Evolutionary conservation across 2,113 vertebrate genomes (phyloP), one percentile per base, ranked within the genome.

Genomic region (Tragelaphus buxtoni): DNA sequence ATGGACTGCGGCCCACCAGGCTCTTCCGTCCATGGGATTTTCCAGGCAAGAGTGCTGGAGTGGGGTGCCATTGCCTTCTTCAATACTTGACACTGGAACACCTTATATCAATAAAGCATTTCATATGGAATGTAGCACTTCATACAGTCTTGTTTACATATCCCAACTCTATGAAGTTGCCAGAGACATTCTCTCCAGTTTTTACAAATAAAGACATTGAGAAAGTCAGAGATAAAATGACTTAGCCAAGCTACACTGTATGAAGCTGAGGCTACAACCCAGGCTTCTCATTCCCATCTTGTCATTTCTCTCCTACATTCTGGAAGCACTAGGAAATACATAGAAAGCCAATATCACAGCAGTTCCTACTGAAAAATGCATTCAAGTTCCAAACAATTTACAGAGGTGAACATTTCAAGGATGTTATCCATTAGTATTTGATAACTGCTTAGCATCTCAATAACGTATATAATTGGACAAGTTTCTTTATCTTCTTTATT

Each of bases 401-500:
- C 26, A 79, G 1, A 45, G 28, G n/a, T 65, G 30, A 80, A 72
- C 24, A 76, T 32, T 84, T 84, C 82, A 28, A 77, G 47, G 47
- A 91, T 39, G 51, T 79, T 80, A 55, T 16, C 42, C 14, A 56
- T 61, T 49, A 85, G 39, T 58, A 76, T 89, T 80, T 81, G 88
- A 56, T 80, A 93, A 88, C 32, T 22, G 26, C 56, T 91, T 93
- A 84, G 58, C 39, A 91, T 97, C 65, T 94, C 77, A 72, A 28
- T 84, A 32, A 90, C 4, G 22, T 82, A 51, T 35, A 49, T 42
- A 80, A 55, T 13, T 91, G 14, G 56, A 83, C 13, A 93, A 77
- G 18, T 95, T 84, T 88, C 79, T 60, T 95, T 90, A 96, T 63
- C 96, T 85, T 89, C 79, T 69, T 69, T 72, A 79, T 42, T 79